phyloP scores from a whole-genome alignment of 2,797 vertebrate genomes.

The Leptatherina wallacei region DNA sequence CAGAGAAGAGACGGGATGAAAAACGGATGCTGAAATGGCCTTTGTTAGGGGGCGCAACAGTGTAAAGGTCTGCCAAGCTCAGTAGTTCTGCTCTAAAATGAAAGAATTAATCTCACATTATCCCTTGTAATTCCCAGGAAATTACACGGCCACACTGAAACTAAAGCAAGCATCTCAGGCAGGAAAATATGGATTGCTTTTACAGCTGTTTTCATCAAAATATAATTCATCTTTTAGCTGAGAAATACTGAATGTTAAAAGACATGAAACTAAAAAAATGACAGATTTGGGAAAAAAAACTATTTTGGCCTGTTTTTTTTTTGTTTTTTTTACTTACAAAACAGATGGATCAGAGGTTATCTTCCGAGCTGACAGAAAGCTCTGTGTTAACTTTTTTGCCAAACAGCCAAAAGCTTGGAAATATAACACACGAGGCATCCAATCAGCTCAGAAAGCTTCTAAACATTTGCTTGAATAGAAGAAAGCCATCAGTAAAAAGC shows the following conservation, averaged over 20 bases:
- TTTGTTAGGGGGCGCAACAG: not conserved
- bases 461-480: constrained; percentile 32
- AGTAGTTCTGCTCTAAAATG: not conserved
- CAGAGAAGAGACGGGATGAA: not conserved
- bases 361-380: constrained; percentile 65
- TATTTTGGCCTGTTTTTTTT: constrained; percentile 56
- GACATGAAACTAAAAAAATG: constrained; percentile 58
- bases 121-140: constrained; percentile 45
- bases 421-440: constrained; percentile 18
- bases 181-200: constrained; percentile 37
- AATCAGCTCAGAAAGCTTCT: constrained; percentile 33
- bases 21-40: not conserved
- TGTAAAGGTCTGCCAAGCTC: not conserved
- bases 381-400: constrained; percentile 58
- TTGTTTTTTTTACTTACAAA: constrained; percentile 61
- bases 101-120: constrained; percentile 16
- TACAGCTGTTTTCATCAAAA: constrained; percentile 51
- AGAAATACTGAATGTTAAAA: constrained; percentile 52
- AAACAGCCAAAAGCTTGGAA: constrained; percentile 48
- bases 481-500: constrained; percentile 18
- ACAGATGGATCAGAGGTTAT: constrained; percentile 50
- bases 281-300: constrained; percentile 65
- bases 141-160: constrained; percentile 2
- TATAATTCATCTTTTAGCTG: constrained; percentile 50
- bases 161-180: constrained; percentile 40